Evolutionary conservation across 2,888 invertebrate genomes (phyloP).

Genomic region (Galeruca laticollis): DNA sequence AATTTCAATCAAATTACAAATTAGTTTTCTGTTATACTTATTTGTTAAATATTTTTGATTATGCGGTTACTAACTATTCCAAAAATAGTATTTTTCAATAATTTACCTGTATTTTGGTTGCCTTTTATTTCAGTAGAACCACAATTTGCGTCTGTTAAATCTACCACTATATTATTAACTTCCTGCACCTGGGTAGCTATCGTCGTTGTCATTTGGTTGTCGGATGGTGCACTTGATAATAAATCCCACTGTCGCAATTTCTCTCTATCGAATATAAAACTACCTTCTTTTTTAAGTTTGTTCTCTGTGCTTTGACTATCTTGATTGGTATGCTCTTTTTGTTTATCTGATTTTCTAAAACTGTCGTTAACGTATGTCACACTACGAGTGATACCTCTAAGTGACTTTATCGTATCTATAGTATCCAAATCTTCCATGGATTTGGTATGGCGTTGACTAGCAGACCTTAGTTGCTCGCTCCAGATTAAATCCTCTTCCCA

Average conservation of each 20-base stretch:
- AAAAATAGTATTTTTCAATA: constrained; percentile 2
- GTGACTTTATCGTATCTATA: constrained; percentile 59
- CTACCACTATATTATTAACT: constrained; percentile 61
- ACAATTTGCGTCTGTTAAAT: constrained; percentile 57
- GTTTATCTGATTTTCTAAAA: constrained; percentile 67
- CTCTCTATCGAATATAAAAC: constrained; percentile 79
- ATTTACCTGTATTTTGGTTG: constrained; percentile 63
- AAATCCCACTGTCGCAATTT: constrained; percentile 90
- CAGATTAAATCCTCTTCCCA: constrained; percentile 89
- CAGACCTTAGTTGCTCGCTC: constrained; percentile 83
- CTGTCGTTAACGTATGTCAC: constrained; percentile 85
- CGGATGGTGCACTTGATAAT: constrained; percentile 79
- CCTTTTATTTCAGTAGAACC: constrained; percentile 55
- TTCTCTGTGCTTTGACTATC: constrained; percentile 67
- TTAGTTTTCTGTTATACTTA: not conserved
- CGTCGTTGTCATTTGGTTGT: constrained; percentile 57
- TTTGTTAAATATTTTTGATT: not conserved
- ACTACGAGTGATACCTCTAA: constrained; percentile 72
- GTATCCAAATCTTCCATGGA: constrained; percentile 86
- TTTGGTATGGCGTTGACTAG: constrained; percentile 84
- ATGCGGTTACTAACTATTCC: not conserved
- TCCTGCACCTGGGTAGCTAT: constrained; percentile 56
- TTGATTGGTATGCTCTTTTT: constrained; percentile 62
- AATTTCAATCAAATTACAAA: not conserved
- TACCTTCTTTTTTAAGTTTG: constrained; percentile 59